Evolutionary conservation across 1,140 invertebrate genomes (phyloP).

Genomic region (Oreohelix idahoensis): DNA sequence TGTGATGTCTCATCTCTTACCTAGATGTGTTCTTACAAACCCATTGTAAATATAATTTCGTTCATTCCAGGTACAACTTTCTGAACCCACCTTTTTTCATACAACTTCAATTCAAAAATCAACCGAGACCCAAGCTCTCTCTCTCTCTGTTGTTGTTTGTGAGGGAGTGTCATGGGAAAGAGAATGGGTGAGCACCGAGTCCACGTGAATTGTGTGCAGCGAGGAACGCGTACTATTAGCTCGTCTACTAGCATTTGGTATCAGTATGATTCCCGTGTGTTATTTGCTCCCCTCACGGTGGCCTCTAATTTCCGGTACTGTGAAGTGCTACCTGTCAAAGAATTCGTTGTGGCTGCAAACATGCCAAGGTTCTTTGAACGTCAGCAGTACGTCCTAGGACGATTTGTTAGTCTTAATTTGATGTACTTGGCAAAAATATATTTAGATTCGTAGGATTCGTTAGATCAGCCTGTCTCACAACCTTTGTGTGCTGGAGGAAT

Average conservation of each 20-base stretch:
- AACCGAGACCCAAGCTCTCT: too few species aligned
- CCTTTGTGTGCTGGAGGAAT: too few species aligned
- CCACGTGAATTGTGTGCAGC: neutral
- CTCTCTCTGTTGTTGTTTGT: neutral
- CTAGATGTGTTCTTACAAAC: too few species aligned
- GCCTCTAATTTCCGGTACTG: slow-evolving; percentile 8
- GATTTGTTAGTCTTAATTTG: neutral
- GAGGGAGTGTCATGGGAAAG: neutral
- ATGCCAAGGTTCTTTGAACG: too few species aligned
- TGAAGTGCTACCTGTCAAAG: slow-evolving; percentile 1
- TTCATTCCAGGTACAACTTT: too few species aligned
- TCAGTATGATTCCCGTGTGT: neutral
- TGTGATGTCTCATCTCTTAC: too few species aligned
- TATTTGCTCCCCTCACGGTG: neutral
- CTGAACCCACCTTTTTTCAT: too few species aligned
- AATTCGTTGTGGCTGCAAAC: neutral
- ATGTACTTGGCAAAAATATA: neutral
- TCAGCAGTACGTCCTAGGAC: neutral
- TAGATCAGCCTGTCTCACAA: too few species aligned
- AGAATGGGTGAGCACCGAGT: neutral
- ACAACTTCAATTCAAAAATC: too few species aligned
- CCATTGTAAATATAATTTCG: too few species aligned
- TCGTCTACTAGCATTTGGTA: neutral
- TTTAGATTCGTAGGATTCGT: too few species aligned
- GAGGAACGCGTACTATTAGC: neutral